These are phyloP conservation scores for Erebia palarica DNA, from an alignment of 2,888 invertebrate species.

Conservation along the genomic window DNA sequence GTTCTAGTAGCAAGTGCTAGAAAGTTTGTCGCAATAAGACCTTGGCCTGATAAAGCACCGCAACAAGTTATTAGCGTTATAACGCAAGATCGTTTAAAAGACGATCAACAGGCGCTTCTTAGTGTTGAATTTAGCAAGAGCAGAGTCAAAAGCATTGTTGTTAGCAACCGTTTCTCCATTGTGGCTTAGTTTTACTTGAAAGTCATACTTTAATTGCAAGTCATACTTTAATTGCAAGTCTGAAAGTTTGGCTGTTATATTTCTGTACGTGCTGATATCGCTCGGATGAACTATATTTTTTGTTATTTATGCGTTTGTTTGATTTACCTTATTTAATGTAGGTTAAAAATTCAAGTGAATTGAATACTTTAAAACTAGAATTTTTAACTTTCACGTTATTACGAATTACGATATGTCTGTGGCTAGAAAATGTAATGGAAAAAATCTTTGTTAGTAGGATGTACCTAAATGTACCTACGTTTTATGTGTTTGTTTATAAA, in stretches of 20 bases:
- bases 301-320: too few relatives aligned
- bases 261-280: not conserved
- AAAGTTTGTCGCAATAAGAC: conserved; percentile 75
- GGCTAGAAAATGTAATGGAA: not conserved
- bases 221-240: conserved; percentile 62
- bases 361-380: not conserved
- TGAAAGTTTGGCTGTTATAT: not conserved
- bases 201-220: conserved; percentile 68
- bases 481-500: conserved; percentile 17
- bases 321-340: not conserved
- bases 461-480: conserved; percentile 5
- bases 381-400: not conserved
- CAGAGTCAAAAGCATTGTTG: conserved; percentile 71
- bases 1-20: conserved; percentile 70
- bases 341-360: not conserved
- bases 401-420: not conserved
- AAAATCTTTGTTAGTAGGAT: not conserved
- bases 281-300: not conserved
- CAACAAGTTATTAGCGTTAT: conserved; percentile 70
- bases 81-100: conserved; percentile 78
- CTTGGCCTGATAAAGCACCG: conserved; percentile 73
- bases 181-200: conserved; percentile 64
- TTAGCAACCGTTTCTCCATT: conserved; percentile 60
- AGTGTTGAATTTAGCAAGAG: conserved; percentile 67
- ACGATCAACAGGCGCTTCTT: conserved; percentile 74